These are phyloP conservation scores for Rhinatrema bivittatum DNA, from an alignment of 2,797 vertebrate genomes.

Conservation along the genomic window DNA sequence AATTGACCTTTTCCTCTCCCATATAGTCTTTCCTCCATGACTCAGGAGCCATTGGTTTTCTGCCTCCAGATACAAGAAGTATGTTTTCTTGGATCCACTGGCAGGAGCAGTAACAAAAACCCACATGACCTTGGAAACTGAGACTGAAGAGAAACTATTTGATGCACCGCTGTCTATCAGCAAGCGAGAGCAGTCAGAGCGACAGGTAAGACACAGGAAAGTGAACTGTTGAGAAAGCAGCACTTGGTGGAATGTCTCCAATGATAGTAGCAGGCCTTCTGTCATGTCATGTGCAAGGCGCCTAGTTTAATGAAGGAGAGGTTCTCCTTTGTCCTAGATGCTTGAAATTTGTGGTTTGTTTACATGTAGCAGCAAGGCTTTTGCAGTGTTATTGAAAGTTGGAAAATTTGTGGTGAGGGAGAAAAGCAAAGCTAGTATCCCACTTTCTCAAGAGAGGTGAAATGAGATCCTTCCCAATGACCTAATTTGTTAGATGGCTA, in stretches of 20 bases:
- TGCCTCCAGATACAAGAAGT: slow-evolving; percentile 84
- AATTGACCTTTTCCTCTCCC: neutral
- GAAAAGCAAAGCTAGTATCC: too few species aligned
- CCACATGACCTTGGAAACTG: slow-evolving; percentile 73
- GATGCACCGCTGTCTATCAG: slow-evolving; percentile 90
- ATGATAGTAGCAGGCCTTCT: too few species aligned
- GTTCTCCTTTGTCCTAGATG: neutral
- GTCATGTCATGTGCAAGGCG: too few species aligned
- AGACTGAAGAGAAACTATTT: slow-evolving; percentile 84
- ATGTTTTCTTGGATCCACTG: slow-evolving; percentile 91
- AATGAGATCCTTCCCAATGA: too few species aligned
- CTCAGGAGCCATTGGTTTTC: neutral
- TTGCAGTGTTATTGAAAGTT: too few species aligned
- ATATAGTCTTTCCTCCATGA: neutral
- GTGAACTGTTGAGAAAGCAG: neutral
- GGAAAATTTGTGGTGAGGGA: too few species aligned
- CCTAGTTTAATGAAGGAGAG: too few species aligned
- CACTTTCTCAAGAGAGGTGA: too few species aligned
- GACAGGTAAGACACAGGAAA: slow-evolving; percentile 59
- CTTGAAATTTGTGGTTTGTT: neutral
- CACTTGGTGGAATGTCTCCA: neutral
- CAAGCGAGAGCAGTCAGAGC: slow-evolving; percentile 82
- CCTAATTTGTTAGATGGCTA: too few species aligned
- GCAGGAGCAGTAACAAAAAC: slow-evolving; percentile 92
- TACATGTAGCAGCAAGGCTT: too few species aligned